Percentiles rank a stretch among this genome's conserved stretches.
phyloP scores from a whole-genome alignment of 2,888 invertebrate genomes.

The Axea sp. region DNA sequence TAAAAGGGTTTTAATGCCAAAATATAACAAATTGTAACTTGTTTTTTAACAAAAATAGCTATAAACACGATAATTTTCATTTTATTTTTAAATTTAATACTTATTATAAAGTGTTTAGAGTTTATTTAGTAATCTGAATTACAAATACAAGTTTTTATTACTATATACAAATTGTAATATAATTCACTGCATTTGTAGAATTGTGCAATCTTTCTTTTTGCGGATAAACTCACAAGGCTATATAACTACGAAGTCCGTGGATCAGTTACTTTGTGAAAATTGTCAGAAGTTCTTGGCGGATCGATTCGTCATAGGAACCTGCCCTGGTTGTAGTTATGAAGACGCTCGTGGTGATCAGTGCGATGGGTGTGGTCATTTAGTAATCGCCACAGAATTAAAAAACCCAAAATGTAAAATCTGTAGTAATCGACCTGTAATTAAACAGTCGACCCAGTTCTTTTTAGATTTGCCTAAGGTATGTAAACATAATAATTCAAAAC shows the following conservation, averaged over 20 bases:
- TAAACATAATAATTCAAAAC: neutral
- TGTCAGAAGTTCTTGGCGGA: conserved; percentile 91
- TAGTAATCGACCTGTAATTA: conserved; percentile 83
- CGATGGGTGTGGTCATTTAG: conserved; percentile 96
- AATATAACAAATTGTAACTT: too few species aligned
- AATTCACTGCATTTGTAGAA: conserved; percentile 81
- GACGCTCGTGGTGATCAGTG: conserved; percentile 99
- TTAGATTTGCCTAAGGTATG: conserved; percentile 95
- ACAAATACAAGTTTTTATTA: too few species aligned
- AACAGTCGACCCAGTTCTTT: conserved; percentile 94
- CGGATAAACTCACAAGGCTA: conserved; percentile 90
- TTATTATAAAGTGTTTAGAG: too few species aligned
- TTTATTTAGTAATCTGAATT: too few species aligned
- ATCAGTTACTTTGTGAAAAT: conserved; percentile 93
- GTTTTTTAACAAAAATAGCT: too few species aligned
- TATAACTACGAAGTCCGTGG: conserved; percentile 89
- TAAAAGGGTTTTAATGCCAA: too few species aligned
- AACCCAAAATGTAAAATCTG: conserved; percentile 95
- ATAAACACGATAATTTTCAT: too few species aligned
- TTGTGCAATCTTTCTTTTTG: conserved; percentile 94
- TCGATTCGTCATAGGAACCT: conserved; percentile 97
- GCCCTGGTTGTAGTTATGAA: conserved; percentile 95
- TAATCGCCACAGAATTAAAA: conserved; percentile 93
- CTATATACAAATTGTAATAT: too few species aligned
- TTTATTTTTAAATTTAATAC: too few species aligned